A percentile compares a stretch with the other conserved stretches of the same genome.
These are phyloP conservation scores for Nasonia longicornis DNA, from an alignment of 1,140 invertebrate species.

Conservation along the genomic window DNA sequence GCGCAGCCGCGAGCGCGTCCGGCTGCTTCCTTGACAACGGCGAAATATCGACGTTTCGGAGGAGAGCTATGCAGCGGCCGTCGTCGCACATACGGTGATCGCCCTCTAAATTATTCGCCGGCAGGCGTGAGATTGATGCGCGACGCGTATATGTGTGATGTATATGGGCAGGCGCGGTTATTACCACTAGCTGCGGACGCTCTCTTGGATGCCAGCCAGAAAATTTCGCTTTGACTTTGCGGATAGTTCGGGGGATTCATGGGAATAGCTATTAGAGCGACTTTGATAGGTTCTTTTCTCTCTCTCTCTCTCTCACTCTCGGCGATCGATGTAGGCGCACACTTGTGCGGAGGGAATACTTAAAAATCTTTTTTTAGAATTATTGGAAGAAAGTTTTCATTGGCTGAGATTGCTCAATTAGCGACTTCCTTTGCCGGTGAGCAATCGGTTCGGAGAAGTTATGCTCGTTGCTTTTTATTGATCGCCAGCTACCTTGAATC, in stretches of 20 bases:
- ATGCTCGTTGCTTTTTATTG: slow-evolving; percentile 3
- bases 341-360: not conserved
- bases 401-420: not conserved
- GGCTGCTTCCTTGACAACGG: slow-evolving; percentile 37
- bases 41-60: slow-evolving; percentile 33
- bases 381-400: not conserved
- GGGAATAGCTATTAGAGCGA: no score
- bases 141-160: not conserved
- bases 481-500: slow-evolving; percentile 8
- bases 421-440: not conserved
- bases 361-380: not conserved
- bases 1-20: slow-evolving; percentile 2
- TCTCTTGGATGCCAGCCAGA: not conserved
- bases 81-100: slow-evolving; percentile 29
- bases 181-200: not conserved
- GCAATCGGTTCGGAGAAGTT: not conserved
- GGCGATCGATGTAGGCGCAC: no score
- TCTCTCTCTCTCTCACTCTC: no score
- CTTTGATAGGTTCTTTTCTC: no score
- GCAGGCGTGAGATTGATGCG: not conserved
- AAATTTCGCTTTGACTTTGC: not conserved
- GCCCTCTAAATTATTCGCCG: slow-evolving; percentile 37
- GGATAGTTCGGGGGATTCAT: not conserved
- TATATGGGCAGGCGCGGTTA: not conserved
- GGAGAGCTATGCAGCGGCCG: not conserved